A percentile compares a stretch with the other conserved stretches of the same genome.
These are phyloP conservation scores for Myopa tessellatipennis DNA, from an alignment of 2,888 invertebrate species.

Conservation along the genomic window DNA sequence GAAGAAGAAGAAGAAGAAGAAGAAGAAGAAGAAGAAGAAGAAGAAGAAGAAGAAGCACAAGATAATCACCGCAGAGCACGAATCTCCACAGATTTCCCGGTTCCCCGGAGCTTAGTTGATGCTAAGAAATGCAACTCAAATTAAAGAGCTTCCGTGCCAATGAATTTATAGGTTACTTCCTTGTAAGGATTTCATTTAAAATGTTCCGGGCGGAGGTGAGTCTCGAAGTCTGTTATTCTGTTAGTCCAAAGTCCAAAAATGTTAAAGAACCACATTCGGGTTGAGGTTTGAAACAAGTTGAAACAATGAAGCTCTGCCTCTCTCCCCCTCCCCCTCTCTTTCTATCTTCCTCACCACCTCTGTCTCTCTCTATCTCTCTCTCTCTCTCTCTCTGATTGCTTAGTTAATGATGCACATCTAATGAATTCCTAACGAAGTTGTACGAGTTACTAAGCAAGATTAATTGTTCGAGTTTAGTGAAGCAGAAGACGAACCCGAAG, in stretches of 20 bases:
- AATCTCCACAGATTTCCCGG: neutral
- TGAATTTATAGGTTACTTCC: conserved; percentile 16
- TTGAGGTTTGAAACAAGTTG: too few species aligned
- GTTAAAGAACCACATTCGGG: too few species aligned
- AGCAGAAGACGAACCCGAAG: too few species aligned
- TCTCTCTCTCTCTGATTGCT: neutral
- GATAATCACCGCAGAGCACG: too few species aligned
- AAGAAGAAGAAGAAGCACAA: neutral
- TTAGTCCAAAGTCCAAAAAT: too few species aligned
- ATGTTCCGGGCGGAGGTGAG: neutral
- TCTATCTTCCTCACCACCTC: neutral
- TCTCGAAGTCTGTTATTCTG: too few species aligned
- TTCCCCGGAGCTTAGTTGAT: neutral
- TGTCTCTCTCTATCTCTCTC: neutral
- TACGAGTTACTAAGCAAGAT: neutral
- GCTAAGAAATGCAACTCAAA: neutral
- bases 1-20: neutral
- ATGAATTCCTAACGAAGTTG: conserved; percentile 4
- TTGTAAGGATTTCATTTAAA: neutral
- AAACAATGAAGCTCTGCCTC: too few species aligned
- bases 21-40: neutral
- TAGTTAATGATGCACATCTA: neutral
- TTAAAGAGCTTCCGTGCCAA: conserved; percentile 13
- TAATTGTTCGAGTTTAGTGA: neutral
- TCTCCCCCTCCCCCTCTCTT: too few species aligned